Conservation (phyloP, 2,888 invertebrate species). For the Nysson spinosus region DNA sequence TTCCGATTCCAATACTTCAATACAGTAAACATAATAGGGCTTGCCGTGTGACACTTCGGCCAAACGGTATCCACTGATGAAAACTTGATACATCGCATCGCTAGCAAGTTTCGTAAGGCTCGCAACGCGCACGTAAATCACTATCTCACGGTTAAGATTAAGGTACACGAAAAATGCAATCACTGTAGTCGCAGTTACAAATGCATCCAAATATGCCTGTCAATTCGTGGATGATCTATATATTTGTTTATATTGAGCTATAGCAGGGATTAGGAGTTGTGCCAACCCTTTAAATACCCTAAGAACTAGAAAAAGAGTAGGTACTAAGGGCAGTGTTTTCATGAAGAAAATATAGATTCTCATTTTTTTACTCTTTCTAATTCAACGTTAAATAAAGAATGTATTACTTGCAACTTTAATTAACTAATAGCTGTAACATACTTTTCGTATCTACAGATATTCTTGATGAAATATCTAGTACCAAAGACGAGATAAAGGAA, state of each 20-base stretch:
- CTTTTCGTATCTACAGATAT: no score
- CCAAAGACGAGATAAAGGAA: no score
- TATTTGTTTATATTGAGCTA: neutral
- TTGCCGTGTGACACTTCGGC: slow-evolving; percentile 76
- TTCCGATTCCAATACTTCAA: slow-evolving; percentile 74
- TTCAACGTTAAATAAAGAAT: no score
- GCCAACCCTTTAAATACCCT: slow-evolving; percentile 14
- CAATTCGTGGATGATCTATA: slow-evolving; percentile 2
- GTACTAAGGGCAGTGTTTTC: no score
- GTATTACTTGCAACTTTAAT: no score
- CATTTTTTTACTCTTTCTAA: no score
- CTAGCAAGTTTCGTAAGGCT: slow-evolving; percentile 40
- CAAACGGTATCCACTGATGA: slow-evolving; percentile 76
- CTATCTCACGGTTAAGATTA: neutral
- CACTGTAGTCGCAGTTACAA: slow-evolving; percentile 1
- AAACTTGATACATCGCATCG: slow-evolving; percentile 76
- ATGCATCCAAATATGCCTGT: neutral
- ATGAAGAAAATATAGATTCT: no score
- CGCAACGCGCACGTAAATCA: slow-evolving; percentile 8
- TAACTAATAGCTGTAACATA: no score
- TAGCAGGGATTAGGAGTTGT: slow-evolving; percentile 2
- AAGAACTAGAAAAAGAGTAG: no score
- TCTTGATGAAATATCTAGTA: no score
- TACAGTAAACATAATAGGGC: slow-evolving; percentile 78
- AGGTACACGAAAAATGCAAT: neutral